phyloP scores from a whole-genome alignment of 2,113 vertebrate species.

The Motacilla alba region DNA sequence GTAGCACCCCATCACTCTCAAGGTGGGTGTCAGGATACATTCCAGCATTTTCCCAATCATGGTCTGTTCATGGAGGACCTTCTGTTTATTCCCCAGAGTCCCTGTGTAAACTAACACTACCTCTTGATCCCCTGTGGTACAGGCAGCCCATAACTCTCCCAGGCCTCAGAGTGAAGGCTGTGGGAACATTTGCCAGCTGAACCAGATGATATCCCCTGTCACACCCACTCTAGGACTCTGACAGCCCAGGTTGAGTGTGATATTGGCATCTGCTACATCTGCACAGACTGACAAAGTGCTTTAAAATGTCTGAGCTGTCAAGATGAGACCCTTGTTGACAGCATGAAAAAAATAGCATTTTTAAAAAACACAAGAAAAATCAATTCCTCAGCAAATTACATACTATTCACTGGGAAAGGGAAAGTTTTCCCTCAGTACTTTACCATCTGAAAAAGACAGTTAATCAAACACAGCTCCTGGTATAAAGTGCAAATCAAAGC shows the following conservation, averaged over 20 bases:
- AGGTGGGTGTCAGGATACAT: not conserved
- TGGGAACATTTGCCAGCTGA: not conserved
- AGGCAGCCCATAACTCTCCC: slow-evolving; percentile 28
- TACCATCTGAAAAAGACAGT: not conserved
- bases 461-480: not conserved
- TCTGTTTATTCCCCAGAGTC: not conserved
- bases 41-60: not conserved
- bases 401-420: not conserved
- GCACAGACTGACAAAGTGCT: not conserved
- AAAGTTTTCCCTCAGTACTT: not conserved
- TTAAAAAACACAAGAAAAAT: not conserved
- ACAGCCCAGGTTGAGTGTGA: not conserved
- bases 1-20: not conserved
- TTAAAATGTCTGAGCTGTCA: not conserved
- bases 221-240: not conserved
- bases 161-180: not conserved
- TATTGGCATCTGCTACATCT: not conserved
- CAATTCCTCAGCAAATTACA: not conserved
- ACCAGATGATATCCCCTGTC: not conserved
- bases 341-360: not conserved
- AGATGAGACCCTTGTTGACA: not conserved
- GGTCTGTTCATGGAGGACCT: not conserved
- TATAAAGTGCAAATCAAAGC: not conserved
- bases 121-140: not conserved
- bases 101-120: not conserved